Evolutionary conservation across 2,888 invertebrate genomes (phyloP), one percentile per base, ranked within the genome.

Genomic region (Priapulus caudatus): DNA sequence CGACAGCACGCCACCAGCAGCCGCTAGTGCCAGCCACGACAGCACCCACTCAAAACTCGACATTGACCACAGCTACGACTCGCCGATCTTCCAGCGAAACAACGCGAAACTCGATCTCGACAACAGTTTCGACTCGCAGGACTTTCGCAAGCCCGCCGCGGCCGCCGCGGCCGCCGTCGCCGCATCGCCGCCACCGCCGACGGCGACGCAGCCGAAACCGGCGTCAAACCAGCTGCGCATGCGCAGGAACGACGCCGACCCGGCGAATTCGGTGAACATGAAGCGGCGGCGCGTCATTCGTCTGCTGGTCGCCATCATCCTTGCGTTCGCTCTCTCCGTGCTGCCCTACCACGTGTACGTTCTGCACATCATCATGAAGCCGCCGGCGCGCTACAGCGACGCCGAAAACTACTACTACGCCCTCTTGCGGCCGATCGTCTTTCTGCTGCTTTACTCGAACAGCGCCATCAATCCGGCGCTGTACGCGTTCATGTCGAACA

Each of bases 381-480:
- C 10, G n/a, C 10, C 10, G 10, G n/a, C 10, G 10, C 10, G 10
- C 33, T 10, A 33, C n/a, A 10, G 10, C 33, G 33, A 33, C n/a
- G n/a, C n/a, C n/a, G 10, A 33, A n/a, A 33, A 33, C 33, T 33
- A 33, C n/a, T n/a, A n/a, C 33, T 33, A 33, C 64, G 81, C 82
- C 4, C 53, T 63, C 18, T 76, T 89, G 56, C 87, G 88, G 5
- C 89, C 90, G 1, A 77, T 87, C 55, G 87, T 88, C 20, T 89
- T 86, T 71, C 79, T 91, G 56, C 79, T 88, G 60, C 81, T 89
- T 45, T 92, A 89, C 70, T 81, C 86, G 71, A 90, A 91, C 75
- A 89, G 88, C 18, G 90, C 84, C 47, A 79, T 91, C 57, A 91
- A 92, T 73, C 91, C 91, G 0, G 74, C 91, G 50, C 77, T 92